Evolutionary conservation across 1,140 invertebrate species (phyloP).

Genomic region (Drosophila fuyamai): DNA sequence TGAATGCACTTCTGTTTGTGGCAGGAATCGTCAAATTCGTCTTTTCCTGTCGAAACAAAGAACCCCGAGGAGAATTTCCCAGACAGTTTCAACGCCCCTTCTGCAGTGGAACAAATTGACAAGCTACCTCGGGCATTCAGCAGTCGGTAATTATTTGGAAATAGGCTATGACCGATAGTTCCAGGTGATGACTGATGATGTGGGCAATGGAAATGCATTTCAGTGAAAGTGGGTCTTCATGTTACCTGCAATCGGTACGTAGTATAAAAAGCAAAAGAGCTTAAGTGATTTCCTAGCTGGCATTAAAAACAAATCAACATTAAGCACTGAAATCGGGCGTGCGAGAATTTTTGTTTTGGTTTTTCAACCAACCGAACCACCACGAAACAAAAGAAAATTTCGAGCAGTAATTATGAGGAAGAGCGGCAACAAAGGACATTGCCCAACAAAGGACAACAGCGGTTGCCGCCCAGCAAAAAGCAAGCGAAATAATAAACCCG

Average conservation of each 20-base stretch:
- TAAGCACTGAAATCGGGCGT: constrained; percentile 18
- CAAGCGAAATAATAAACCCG: constrained; percentile 24
- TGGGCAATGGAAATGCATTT: constrained; percentile 10
- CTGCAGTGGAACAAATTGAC: constrained; percentile 1
- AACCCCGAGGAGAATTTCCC: neutral
- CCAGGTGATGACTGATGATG: constrained; percentile 25
- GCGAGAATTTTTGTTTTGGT: constrained; percentile 11
- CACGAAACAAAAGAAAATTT: constrained; percentile 56
- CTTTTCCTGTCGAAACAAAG: neutral
- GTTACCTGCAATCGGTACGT: constrained; percentile 3
- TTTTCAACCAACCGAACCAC: constrained; percentile 1
- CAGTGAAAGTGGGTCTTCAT: constrained; percentile 1
- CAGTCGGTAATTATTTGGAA: constrained; percentile 41
- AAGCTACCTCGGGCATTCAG: constrained; percentile 5
- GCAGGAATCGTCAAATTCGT: neutral
- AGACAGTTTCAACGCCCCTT: neutral
- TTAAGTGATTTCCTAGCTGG: neutral
- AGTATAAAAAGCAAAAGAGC: neutral
- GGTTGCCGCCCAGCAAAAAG: constrained; percentile 5
- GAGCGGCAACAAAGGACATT: constrained; percentile 27
- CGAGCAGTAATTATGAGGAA: constrained; percentile 68
- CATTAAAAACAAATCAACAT: constrained; percentile 63
- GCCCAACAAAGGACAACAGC: constrained; percentile 31
- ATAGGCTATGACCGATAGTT: constrained; percentile 17
- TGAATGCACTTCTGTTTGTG: neutral